Evolutionary conservation across 2,888 invertebrate species (phyloP).

Genomic region (Calliphora vomitoria): DNA sequence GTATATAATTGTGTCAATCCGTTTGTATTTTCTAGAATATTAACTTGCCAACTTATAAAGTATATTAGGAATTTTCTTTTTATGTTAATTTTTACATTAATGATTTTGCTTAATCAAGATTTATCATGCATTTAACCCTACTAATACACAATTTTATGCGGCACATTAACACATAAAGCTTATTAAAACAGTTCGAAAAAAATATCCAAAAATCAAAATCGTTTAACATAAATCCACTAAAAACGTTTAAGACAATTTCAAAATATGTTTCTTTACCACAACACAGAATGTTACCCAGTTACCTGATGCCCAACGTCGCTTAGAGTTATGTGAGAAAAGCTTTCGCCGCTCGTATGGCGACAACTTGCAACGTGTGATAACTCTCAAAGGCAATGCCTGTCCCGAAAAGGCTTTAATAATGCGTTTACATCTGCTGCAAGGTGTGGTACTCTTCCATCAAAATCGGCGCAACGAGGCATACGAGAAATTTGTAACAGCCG

Average conservation of each 20-base stretch:
- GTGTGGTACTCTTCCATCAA: slow-evolving; percentile 91
- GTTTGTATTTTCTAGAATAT: too few species aligned
- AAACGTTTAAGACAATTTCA: background rate
- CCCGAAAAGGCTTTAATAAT: slow-evolving; percentile 91
- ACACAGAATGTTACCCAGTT: slow-evolving; percentile 87
- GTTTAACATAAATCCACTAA: too few species aligned
- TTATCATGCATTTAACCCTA: too few species aligned
- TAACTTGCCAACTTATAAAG: too few species aligned
- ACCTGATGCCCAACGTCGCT: slow-evolving; percentile 89
- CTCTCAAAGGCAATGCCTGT: slow-evolving; percentile 86
- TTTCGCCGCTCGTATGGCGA: slow-evolving; percentile 88
- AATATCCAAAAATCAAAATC: too few species aligned
- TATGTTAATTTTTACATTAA: too few species aligned
- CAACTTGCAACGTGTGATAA: slow-evolving; percentile 87
- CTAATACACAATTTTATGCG: too few species aligned
- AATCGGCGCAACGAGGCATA: slow-evolving; percentile 88
- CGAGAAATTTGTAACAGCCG: slow-evolving; percentile 87
- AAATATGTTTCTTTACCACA: background rate
- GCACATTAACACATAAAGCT: too few species aligned
- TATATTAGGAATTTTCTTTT: too few species aligned
- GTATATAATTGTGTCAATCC: too few species aligned
- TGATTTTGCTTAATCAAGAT: too few species aligned
- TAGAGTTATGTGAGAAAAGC: slow-evolving; percentile 88
- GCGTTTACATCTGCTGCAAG: slow-evolving; percentile 92
- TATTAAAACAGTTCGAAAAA: too few species aligned